Evolutionary conservation across 2,888 invertebrate genomes (phyloP).

Genomic region (Perithous albicinctus): DNA sequence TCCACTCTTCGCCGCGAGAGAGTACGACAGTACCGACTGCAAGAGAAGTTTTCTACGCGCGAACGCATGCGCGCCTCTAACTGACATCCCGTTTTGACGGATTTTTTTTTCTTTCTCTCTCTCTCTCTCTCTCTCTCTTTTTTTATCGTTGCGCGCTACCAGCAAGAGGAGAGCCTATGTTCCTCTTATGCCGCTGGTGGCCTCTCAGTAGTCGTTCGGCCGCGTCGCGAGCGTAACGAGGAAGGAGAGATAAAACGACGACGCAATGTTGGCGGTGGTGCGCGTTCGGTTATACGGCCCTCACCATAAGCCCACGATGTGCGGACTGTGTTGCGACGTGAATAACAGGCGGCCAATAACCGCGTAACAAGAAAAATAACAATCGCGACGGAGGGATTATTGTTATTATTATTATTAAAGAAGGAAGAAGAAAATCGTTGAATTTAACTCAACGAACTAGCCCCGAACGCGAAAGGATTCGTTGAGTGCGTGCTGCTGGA

Average conservation of each 20-base stretch:
- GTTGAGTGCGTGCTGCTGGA: conserved; percentile 41
- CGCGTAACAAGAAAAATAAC: conserved; percentile 57
- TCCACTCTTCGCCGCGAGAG: background rate
- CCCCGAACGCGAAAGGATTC: background rate
- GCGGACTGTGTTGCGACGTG: conserved; percentile 50
- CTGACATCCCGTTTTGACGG: conserved; percentile 64
- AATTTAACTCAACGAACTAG: too few species aligned
- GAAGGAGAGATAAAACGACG: conserved; percentile 33
- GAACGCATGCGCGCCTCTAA: conserved; percentile 70
- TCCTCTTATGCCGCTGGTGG: conserved; percentile 41
- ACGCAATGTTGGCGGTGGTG: conserved; percentile 60
- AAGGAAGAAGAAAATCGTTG: conserved; percentile 30
- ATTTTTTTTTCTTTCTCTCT: conserved; percentile 64
- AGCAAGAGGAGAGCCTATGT: conserved; percentile 12
- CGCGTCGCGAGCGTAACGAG: conserved; percentile 57
- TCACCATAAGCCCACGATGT: conserved; percentile 54
- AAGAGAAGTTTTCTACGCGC: background rate
- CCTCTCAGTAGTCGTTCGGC: conserved; percentile 62
- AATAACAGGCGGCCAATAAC: conserved; percentile 37
- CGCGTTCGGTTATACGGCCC: conserved; percentile 57
- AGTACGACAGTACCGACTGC: conserved; percentile 53
- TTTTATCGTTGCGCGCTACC: conserved; percentile 37
- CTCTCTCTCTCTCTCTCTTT: conserved; percentile 48
- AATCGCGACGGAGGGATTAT: conserved; percentile 10
- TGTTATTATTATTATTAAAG: too few species aligned